Evolutionary conservation across 2,888 invertebrate genomes (phyloP).

Genomic region (Oscheius sp.): DNA sequence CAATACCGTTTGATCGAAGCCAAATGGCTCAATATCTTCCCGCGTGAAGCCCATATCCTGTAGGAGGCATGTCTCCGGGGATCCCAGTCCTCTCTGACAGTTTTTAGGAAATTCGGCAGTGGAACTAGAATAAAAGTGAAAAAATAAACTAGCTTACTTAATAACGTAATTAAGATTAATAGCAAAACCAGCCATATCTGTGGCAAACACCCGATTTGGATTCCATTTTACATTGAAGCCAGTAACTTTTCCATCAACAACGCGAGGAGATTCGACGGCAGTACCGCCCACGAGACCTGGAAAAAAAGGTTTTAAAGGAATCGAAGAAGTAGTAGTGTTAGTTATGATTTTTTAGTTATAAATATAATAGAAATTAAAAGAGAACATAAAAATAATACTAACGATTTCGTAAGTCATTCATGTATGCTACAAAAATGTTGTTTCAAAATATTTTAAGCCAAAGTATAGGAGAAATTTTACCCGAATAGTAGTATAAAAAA

Average conservation of each 20-base stretch:
- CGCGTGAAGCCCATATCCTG: slow-evolving; percentile 49
- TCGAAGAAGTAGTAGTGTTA: too few species aligned
- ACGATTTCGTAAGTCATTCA: too few species aligned
- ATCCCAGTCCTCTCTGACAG: slow-evolving; percentile 51
- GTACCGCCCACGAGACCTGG: slow-evolving; percentile 57
- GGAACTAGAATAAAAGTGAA: slow-evolving; percentile 18
- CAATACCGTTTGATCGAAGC: slow-evolving; percentile 38
- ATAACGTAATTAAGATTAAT: slow-evolving; percentile 46
- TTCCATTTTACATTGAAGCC: slow-evolving; percentile 57
- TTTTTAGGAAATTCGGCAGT: slow-evolving; percentile 44
- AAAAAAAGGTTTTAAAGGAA: too few species aligned
- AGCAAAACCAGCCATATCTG: slow-evolving; percentile 63
- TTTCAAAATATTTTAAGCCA: not conserved
- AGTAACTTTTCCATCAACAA: slow-evolving; percentile 50
- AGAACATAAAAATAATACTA: too few species aligned
- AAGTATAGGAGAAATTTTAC: not conserved
- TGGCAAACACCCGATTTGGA: slow-evolving; percentile 52
- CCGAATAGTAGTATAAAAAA: not conserved
- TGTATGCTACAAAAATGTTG: too few species aligned
- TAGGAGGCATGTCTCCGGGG: slow-evolving; percentile 60
- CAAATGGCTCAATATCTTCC: slow-evolving; percentile 59
- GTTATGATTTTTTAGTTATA: too few species aligned
- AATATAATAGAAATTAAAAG: too few species aligned
- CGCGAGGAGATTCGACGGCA: slow-evolving; percentile 52
- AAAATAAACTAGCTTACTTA: slow-evolving; percentile 32